These are phyloP conservation scores for Agraylea sexmaculata DNA, from an alignment of 1,140 invertebrate species.

Conservation along the genomic window DNA sequence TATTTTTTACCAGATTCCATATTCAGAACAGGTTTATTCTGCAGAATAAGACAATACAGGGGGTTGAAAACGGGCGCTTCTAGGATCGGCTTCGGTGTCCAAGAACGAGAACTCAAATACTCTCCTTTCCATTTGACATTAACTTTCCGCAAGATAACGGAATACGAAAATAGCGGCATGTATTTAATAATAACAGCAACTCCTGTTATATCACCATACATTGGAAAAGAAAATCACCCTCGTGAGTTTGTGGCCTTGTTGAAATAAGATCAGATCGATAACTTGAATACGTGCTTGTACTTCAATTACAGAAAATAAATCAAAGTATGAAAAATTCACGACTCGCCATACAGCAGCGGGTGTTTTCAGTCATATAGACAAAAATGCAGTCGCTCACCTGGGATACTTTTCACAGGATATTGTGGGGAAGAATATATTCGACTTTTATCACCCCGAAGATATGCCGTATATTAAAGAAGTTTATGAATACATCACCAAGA, in stretches of 20 bases:
- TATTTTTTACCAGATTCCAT: slow-evolving; percentile 1
- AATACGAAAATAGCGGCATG: slow-evolving; percentile 42
- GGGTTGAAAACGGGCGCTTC: slow-evolving; percentile 33
- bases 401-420: slow-evolving; percentile 86
- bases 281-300: no score
- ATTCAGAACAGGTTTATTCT: slow-evolving; percentile 27
- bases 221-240: no score
- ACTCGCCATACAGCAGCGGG: slow-evolving; percentile 66
- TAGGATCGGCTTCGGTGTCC: slow-evolving; percentile 47
- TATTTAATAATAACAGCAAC: slow-evolving; percentile 60
- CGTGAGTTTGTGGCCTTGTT: no score
- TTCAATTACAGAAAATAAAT: slow-evolving; percentile 8
- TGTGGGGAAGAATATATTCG: slow-evolving; percentile 66
- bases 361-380: slow-evolving; percentile 62
- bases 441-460: slow-evolving; percentile 83
- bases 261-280: no score
- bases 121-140: slow-evolving; percentile 63
- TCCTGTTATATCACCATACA: slow-evolving; percentile 61
- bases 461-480: slow-evolving; percentile 64
- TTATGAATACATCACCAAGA: slow-evolving; percentile 65
- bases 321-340: slow-evolving; percentile 44
- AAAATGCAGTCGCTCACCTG: slow-evolving; percentile 65
- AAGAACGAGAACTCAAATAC: slow-evolving; percentile 48
- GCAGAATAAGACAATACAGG: slow-evolving; percentile 36
- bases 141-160: slow-evolving; percentile 49